Percentiles rank a stretch among this genome's conserved stretches.
Conservation (phyloP, 2,113 vertebrate genomes). For the Corythornis vintsioides region DNA sequence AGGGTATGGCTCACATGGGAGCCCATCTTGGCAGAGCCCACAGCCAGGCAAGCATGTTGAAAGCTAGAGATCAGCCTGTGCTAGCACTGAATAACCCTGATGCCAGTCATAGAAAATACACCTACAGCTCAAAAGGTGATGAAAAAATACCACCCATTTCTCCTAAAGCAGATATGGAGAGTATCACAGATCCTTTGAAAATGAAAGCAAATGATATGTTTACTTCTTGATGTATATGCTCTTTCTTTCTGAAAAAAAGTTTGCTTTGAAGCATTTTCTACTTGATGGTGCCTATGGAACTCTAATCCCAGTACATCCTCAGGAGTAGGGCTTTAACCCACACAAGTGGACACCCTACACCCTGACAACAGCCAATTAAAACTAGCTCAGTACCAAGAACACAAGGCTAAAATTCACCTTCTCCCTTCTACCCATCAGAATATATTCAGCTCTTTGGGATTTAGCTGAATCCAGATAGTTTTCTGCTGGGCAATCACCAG, state of each 20-base stretch:
- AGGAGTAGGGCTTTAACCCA: background rate
- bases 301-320: background rate
- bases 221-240: background rate
- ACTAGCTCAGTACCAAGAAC: background rate
- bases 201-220: background rate
- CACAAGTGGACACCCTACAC: background rate
- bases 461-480: background rate
- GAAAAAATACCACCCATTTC: background rate
- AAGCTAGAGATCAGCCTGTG: background rate
- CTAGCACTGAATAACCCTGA: background rate
- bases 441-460: background rate
- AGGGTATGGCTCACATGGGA: accelerated
- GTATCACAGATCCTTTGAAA: background rate
- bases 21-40: accelerated
- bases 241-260: background rate
- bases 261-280: background rate
- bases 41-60: background rate
- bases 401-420: background rate
- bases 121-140: background rate
- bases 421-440: background rate
- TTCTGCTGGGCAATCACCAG: background rate
- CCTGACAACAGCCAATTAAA: background rate
- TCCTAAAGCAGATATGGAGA: background rate
- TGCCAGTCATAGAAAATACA: background rate
- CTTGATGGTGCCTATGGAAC: background rate